Evolutionary conservation across 2,888 invertebrate species (phyloP).

Genomic region (Hololepta plana): DNA sequence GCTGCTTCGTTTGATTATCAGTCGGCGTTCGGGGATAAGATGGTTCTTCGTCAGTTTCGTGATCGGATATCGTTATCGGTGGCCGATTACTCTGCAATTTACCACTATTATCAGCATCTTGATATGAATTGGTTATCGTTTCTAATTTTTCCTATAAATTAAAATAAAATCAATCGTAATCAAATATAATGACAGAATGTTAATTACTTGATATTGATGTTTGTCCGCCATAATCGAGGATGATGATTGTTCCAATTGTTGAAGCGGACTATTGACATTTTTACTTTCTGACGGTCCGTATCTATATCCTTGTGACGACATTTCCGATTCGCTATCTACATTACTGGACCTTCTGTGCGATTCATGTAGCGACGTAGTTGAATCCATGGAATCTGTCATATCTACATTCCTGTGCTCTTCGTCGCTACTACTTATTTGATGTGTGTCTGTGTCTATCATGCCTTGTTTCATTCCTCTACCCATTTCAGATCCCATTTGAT

Average conservation of each 20-base stretch:
- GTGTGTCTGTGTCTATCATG: constrained; percentile 11
- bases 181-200: too few relatives aligned
- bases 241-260: constrained; percentile 20
- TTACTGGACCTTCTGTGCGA: not conserved
- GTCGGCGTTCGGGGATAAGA: too few relatives aligned
- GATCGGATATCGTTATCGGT: not conserved
- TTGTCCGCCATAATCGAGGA: constrained; percentile 21
- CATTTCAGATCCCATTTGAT: constrained; percentile 18
- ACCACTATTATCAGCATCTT: too few relatives aligned
- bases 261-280: constrained; percentile 4
- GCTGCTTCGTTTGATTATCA: too few relatives aligned
- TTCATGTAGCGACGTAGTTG: not conserved
- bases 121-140: constrained; percentile 22
- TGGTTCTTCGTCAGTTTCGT: too few relatives aligned
- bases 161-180: constrained; percentile 1
- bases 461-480: constrained; percentile 13
- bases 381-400: not conserved
- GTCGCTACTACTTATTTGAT: constrained; percentile 13
- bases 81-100: not conserved
- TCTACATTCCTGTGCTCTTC: constrained; percentile 12
- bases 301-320: not conserved
- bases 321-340: not conserved
- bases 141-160: constrained; percentile 22
- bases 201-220: constrained; percentile 23
- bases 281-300: constrained; percentile 1